phyloP scores from a whole-genome alignment of 2,113 vertebrate species.

The Xiphias gladius region DNA sequence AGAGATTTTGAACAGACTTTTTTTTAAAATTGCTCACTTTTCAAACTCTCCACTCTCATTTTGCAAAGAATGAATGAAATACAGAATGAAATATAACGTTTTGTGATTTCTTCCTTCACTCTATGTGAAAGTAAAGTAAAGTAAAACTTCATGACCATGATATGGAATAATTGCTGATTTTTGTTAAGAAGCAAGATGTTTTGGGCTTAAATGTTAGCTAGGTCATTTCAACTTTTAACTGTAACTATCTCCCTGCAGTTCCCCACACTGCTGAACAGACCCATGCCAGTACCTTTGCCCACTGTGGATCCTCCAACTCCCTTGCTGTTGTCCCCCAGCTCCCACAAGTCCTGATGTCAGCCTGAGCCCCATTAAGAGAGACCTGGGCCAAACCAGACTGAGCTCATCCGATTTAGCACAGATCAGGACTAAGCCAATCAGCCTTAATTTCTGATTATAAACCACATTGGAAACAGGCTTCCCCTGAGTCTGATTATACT shows the following conservation, averaged over 20 bases:
- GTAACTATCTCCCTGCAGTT: constrained; percentile 84
- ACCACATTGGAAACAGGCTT: background rate
- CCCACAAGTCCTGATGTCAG: constrained; percentile 93
- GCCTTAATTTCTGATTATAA: constrained; percentile 17
- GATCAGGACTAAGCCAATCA: constrained; percentile 12
- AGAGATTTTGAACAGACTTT: too few species aligned
- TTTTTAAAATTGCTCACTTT: too few species aligned
- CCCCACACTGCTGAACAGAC: constrained; percentile 92
- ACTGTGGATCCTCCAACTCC: constrained; percentile 89
- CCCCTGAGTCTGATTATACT: background rate
- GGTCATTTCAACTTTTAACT: background rate
- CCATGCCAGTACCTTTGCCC: constrained; percentile 89
- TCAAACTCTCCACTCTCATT: too few species aligned
- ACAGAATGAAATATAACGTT: too few species aligned
- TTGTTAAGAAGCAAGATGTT: background rate
- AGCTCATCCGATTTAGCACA: background rate
- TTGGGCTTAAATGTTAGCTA: background rate
- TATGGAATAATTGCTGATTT: background rate
- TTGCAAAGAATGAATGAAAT: too few species aligned
- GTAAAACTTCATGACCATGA: background rate
- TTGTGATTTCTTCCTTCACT: too few species aligned
- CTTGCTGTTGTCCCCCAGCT: constrained; percentile 89
- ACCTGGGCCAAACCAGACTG: constrained; percentile 9
- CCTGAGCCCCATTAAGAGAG: background rate
- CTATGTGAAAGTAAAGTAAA: too few species aligned